Conservation (phyloP, 1,140 invertebrate species). For the Notospermus geniculatus region DNA sequence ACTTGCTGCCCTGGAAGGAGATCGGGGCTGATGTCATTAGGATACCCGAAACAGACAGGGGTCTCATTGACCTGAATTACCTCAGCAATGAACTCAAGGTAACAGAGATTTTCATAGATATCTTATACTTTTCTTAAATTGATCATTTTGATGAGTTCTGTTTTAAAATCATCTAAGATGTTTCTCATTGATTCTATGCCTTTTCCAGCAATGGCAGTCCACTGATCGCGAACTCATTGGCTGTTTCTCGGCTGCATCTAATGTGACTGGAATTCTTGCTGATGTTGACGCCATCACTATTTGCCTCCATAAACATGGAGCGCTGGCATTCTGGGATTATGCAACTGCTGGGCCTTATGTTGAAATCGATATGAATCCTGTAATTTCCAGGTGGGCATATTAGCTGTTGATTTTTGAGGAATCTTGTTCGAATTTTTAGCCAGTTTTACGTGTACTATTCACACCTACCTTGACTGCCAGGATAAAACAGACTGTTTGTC, state of each 20-base stretch:
- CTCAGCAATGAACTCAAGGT: slow-evolving; percentile 64
- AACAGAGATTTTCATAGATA: neutral
- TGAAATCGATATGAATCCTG: slow-evolving; percentile 83
- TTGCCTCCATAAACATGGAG: slow-evolving; percentile 77
- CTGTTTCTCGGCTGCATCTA: slow-evolving; percentile 83
- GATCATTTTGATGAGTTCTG: neutral
- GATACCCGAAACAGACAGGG: slow-evolving; percentile 74
- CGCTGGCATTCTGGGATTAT: slow-evolving; percentile 85
- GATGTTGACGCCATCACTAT: slow-evolving; percentile 81
- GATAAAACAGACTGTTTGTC: too few species aligned
- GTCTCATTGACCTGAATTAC: slow-evolving; percentile 75
- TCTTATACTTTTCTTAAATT: too few species aligned
- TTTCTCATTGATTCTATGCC: neutral
- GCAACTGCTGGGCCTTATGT: slow-evolving; percentile 80
- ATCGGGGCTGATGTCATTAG: slow-evolving; percentile 72
- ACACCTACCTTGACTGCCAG: too few species aligned
- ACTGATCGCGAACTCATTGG: slow-evolving; percentile 68
- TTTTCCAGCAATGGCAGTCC: slow-evolving; percentile 27
- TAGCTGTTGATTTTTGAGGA: too few species aligned
- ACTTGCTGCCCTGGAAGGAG: slow-evolving; percentile 81
- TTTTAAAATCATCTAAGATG: neutral
- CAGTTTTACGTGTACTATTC: too few species aligned
- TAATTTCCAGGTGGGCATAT: slow-evolving; percentile 63
- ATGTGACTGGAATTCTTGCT: slow-evolving; percentile 82
- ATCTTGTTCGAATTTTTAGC: too few species aligned